Base-by-base conservation (phyloP, 1,140 invertebrate genomes). In the Hyles euphorbiae region DNA sequence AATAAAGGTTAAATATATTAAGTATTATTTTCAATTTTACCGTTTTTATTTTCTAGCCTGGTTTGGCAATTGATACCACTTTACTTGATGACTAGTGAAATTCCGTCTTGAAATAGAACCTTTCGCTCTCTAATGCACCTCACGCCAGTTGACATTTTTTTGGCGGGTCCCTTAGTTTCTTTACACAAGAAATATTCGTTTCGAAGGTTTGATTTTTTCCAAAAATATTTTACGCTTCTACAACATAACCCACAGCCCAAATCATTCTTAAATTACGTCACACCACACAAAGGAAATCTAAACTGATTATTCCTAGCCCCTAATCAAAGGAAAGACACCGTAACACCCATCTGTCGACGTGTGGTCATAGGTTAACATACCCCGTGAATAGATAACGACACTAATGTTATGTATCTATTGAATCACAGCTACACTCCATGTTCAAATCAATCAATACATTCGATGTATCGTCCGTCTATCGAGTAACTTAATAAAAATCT, bases 371-470 rank as follows among this genome's bases (percentile, higher is more conserved):
- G 73, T 79, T 69, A 78, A 73, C 78, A 81, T 76, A 74, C 72
- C 72, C 66, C 53, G 53, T 66, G 63, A 34, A 67, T 66, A 62
- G 53, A 46, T 65, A 61, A 71, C 61, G 79, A 78, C 81, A 79
- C 71, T 87, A 85, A 87, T 83, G 64, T 65, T 82, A 85, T 85
- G 83, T 87, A 85, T 82, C 68, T 81, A 83, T 87, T 87, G 79
- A 82, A 86, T 85, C 79, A 78, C 57, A 71, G 67, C 66, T 67
- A 72, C 65, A 57, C 63, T 57, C 61, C 74, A 63, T 87, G 80
- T 84, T 81, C 74, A 60, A 84, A 87, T 87, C 81, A 84, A 84
- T 84, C 80, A 84, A 83, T 85, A 82, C 78, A 83, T 86, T 80
- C 68, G 72, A 73, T 67, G 66, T 71, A 80, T 82, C 65, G 60